A percentile compares a stretch with the other conserved stretches of the same genome.
phyloP scores from a whole-genome alignment of 30 jellyfish, hydroid and myxozoan species.

The Hydractinia echinata region DNA sequence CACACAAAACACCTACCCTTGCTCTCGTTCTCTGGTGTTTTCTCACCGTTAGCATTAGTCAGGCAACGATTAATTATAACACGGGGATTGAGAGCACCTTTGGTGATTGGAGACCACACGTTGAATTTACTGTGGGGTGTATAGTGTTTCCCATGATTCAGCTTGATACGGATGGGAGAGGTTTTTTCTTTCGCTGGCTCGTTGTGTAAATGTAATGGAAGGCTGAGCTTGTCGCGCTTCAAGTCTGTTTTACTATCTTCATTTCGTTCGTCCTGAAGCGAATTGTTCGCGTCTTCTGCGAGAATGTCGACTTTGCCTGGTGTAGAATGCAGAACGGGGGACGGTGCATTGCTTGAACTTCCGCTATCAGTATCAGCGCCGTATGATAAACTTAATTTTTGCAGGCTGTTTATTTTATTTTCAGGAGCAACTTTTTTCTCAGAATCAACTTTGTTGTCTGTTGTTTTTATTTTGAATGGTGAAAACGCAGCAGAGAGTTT shows the following conservation, averaged over 20 bases:
- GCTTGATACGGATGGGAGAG: slow-evolving; percentile 22
- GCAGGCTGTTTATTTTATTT: neutral
- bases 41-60: neutral
- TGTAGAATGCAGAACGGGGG: neutral
- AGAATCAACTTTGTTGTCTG: neutral
- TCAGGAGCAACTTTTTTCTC: neutral
- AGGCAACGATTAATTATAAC: slow-evolving; percentile 3
- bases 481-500: neutral
- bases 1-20: too few relatives aligned
- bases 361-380: slow-evolving; percentile 11
- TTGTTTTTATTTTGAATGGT: neutral
- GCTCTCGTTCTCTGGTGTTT: too few relatives aligned
- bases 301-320: neutral
- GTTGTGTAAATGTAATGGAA: neutral
- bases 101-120: slow-evolving; percentile 29
- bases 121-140: slow-evolving; percentile 5
- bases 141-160: slow-evolving; percentile 15
- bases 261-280: neutral
- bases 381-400: neutral
- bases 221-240: neutral
- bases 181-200: neutral
- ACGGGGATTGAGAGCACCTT: slow-evolving; percentile 18
- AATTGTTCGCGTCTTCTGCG: neutral
- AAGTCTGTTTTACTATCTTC: neutral
- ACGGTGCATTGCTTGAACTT: neutral